A percentile compares a stretch with the other conserved stretches of the same genome.
Evolutionary conservation across 2,888 invertebrate genomes (phyloP).

Genomic region (Drosophila pseudotalamancana): DNA sequence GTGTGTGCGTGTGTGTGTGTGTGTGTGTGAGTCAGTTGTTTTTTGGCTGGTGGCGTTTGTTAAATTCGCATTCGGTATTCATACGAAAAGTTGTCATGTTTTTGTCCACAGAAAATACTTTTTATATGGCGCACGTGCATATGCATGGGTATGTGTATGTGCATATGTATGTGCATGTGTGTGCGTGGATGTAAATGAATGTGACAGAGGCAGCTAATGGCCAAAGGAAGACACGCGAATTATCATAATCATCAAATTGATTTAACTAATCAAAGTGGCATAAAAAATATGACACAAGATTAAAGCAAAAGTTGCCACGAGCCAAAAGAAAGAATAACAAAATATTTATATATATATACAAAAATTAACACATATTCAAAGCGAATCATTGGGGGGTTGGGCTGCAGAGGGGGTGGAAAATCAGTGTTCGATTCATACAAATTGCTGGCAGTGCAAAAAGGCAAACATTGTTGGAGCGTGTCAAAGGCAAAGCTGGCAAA

Average conservation of each 20-base stretch:
- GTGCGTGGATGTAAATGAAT: constrained; percentile 48
- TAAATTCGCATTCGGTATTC: constrained; percentile 65
- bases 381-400: constrained; percentile 19
- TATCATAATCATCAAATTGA: constrained; percentile 69
- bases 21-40: constrained; percentile 5
- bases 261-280: constrained; percentile 71
- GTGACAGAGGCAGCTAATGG: constrained; percentile 7
- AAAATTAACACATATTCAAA: constrained; percentile 74
- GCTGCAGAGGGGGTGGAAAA: constrained; percentile 49
- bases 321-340: constrained; percentile 1
- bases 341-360: not conserved
- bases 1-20: constrained; percentile 7
- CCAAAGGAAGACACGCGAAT: constrained; percentile 26
- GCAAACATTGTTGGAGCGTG: constrained; percentile 55
- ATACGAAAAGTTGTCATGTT: constrained; percentile 68
- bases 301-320: constrained; percentile 26
- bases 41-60: constrained; percentile 36
- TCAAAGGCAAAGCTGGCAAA: constrained; percentile 62
- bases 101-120: constrained; percentile 14
- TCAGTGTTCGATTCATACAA: constrained; percentile 74
- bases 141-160: not conserved
- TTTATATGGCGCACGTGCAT: constrained; percentile 45
- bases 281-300: constrained; percentile 49
- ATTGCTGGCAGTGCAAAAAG: constrained; percentile 60
- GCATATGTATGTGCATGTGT: constrained; percentile 35